Evolutionary conservation across 2,113 vertebrate genomes (phyloP), one percentile per base, ranked within the genome.

Genomic region (Patagioenas fasciata): DNA sequence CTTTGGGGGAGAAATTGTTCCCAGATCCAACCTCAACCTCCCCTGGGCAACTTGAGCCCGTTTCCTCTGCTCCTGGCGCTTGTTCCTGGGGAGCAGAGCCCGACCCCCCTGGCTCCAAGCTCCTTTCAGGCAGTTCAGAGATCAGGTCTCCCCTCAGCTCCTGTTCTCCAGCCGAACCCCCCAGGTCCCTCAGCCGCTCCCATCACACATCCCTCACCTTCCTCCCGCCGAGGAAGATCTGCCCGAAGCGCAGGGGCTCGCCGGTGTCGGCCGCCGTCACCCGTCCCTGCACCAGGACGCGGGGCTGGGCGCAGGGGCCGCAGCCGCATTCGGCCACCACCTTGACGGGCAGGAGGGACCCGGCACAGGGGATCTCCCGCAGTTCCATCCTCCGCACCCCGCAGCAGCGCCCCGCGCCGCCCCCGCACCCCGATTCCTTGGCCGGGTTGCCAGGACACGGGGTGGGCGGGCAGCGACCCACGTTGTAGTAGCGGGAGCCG

Each of bases 161-260:
- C 42, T 44, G 42, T 44, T 44, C 42, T 44, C 42, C 42, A 44
- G 42, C 42, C 17, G 42, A 44, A 44, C 16, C 42, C 42, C 42
- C 42, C 42, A 44, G 15, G 15, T 44, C 42, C 16, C 42, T 44
- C 42, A 44, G 15, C 42, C 42, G 16, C 42, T 44, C 42, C 42
- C 42, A 44, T 44, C 42, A 44, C 42, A 40, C 42, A 44, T 44
- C 42, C 42, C 42, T 44, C 21, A 48, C 48, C 77, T 98, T 98
- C 14, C 67, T 98, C 10, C 98, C 51, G 0, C 95, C 99, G 15
- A 99, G 97, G 77, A 98, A 98, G 94, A 99, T 99, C 87, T 98
- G 97, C 23, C 99, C 99, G 28, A 99, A 99, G 72, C 99, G 98
- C 89, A 99, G 95, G 12, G 99, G 99, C 75, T 99, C 99, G 5